Percentiles rank a stretch among this genome's conserved stretches.
phyloP scores from a whole-genome alignment of 2,113 vertebrate genomes.

The Colaptes auratus region DNA sequence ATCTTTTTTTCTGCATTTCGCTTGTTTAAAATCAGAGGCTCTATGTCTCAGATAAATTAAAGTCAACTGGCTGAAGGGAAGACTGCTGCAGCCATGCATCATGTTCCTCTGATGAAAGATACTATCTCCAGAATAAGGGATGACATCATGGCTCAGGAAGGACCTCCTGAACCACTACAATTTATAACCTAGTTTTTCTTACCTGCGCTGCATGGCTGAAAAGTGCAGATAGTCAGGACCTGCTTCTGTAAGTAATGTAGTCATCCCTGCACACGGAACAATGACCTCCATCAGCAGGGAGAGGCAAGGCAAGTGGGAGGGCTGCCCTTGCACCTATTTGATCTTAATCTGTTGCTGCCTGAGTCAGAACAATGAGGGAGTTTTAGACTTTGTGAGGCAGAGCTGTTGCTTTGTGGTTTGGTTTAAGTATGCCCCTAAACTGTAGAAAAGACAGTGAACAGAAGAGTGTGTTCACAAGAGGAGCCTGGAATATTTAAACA shows the following conservation, averaged over 20 bases:
- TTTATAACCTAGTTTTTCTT: not conserved
- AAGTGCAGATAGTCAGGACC: not conserved
- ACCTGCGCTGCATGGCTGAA: not conserved
- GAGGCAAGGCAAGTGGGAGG: not conserved
- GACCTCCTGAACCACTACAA: not conserved
- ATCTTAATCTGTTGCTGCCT: not conserved
- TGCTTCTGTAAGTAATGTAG: not conserved
- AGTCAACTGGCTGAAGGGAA: not conserved
- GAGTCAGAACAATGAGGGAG: not conserved
- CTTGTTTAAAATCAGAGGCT: not conserved
- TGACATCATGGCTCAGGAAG: constrained; percentile 4
- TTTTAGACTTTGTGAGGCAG: not conserved
- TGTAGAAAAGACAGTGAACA: not conserved
- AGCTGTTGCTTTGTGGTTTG: not conserved
- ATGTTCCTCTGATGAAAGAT: not conserved
- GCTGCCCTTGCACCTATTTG: not conserved
- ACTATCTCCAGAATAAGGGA: not conserved
- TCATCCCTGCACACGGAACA: not conserved
- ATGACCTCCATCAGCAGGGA: not conserved
- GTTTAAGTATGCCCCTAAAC: not conserved
- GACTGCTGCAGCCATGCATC: not conserved
- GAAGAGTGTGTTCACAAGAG: not conserved
- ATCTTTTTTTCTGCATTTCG: not conserved
- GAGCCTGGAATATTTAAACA: not conserved
- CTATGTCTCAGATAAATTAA: not conserved